Evolutionary conservation across 2,888 invertebrate species (phyloP).

Genomic region (Limnephilus marmoratus): DNA sequence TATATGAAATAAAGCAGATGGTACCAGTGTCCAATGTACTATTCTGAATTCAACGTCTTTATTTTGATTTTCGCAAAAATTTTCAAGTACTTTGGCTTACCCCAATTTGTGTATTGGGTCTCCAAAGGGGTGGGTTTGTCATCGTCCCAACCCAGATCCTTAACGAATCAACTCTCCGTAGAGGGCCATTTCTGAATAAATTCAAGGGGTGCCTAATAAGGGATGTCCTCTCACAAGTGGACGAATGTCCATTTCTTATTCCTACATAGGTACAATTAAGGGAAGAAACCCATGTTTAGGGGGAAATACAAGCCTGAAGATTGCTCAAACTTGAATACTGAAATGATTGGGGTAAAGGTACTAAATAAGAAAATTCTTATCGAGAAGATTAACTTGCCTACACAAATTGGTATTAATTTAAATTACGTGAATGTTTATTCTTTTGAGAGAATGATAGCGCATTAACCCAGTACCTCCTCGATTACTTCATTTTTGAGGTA

Average conservation of each 20-base stretch:
- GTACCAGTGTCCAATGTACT: background rate
- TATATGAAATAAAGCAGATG: background rate
- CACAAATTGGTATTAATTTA: background rate
- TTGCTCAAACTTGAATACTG: slow-evolving; percentile 8
- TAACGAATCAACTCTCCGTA: slow-evolving; percentile 57
- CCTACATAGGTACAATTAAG: slow-evolving; percentile 18
- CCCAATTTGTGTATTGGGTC: slow-evolving; percentile 21
- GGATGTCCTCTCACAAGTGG: slow-evolving; percentile 55
- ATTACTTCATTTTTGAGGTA: background rate
- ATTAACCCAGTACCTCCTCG: background rate
- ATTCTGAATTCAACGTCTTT: background rate
- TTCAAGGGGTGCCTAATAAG: slow-evolving; percentile 52
- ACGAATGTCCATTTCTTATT: slow-evolving; percentile 57
- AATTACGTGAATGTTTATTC: background rate
- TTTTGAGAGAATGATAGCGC: background rate
- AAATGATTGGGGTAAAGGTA: background rate
- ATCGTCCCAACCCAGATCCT: slow-evolving; percentile 57
- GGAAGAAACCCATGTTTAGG: slow-evolving; percentile 3
- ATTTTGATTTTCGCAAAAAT: background rate
- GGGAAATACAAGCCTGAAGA: background rate
- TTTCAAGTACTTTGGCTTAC: slow-evolving; percentile 43
- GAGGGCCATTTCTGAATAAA: slow-evolving; percentile 59
- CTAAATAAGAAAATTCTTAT: background rate
- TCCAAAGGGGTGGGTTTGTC: slow-evolving; percentile 57
- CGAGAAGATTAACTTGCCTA: background rate